These are phyloP conservation scores for Reinhardtius hippoglossoides DNA, from an alignment of 2,113 vertebrate genomes.

Conservation along the genomic window DNA sequence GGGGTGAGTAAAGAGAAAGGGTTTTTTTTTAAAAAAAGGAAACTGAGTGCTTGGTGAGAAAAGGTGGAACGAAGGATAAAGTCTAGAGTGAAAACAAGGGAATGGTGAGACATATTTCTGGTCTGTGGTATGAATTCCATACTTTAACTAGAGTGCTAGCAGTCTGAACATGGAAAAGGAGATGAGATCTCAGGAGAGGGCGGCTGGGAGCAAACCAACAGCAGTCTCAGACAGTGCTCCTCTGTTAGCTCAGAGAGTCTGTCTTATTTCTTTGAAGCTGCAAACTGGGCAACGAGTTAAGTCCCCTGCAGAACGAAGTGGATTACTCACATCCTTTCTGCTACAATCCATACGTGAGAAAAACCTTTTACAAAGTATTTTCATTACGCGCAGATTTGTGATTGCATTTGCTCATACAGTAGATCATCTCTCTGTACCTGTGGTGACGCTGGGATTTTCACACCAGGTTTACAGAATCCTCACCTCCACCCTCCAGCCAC, in stretches of 20 bases:
- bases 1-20: neutral
- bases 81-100: conserved; percentile 24
- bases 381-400: neutral
- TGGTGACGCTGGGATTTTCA: conserved; percentile 68
- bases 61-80: conserved; percentile 23
- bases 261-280: conserved; percentile 45
- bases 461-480: conserved; percentile 66
- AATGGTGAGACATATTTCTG: conserved; percentile 69
- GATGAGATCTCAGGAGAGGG: conserved; percentile 38
- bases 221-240: conserved; percentile 33
- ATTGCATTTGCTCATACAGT: conserved; percentile 21
- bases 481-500: conserved; percentile 68
- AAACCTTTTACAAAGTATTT: conserved; percentile 19
- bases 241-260: conserved; percentile 37
- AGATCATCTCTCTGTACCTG: conserved; percentile 39
- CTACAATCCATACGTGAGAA: conserved; percentile 10
- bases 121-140: conserved; percentile 60
- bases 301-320: neutral
- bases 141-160: conserved; percentile 32
- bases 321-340: conserved; percentile 20
- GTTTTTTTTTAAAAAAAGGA: neutral
- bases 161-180: conserved; percentile 62
- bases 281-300: conserved; percentile 37
- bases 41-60: conserved; percentile 34
- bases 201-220: conserved; percentile 32